phyloP scores from a whole-genome alignment of 2,113 vertebrate genomes.

The Pseudorhombus dupliciocellatus region DNA sequence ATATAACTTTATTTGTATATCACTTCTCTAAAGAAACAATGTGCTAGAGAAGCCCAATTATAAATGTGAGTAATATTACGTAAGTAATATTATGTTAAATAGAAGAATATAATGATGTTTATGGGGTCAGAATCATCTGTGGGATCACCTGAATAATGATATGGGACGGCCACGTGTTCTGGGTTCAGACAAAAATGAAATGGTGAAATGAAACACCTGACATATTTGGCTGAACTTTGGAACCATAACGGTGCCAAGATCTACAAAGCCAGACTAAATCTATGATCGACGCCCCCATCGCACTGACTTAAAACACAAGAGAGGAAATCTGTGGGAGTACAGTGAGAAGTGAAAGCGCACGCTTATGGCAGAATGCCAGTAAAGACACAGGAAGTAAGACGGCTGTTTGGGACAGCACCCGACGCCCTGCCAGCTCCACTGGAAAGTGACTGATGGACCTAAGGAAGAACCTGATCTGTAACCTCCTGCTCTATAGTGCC shows the following conservation, averaged over 20 bases:
- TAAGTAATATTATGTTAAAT: too few species aligned
- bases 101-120: slow-evolving; percentile 16
- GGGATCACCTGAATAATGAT: slow-evolving; percentile 10
- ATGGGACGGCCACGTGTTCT: not conserved
- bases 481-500: not conserved
- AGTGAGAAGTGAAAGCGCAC: slow-evolving; percentile 71
- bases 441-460: not conserved
- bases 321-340: slow-evolving; percentile 20
- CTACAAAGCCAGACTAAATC: not conserved
- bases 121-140: slow-evolving; percentile 15
- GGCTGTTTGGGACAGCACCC: slow-evolving; percentile 37
- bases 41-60: too few species aligned
- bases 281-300: not conserved
- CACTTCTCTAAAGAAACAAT: too few species aligned
- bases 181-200: not conserved
- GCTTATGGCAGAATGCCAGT: slow-evolving; percentile 45
- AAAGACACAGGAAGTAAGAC: slow-evolving; percentile 64
- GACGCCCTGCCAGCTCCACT: not conserved
- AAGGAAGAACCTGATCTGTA: not conserved
- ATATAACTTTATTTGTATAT: too few species aligned
- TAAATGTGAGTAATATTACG: too few species aligned
- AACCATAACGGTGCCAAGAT: not conserved
- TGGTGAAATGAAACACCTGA: not conserved
- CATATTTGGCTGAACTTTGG: not conserved
- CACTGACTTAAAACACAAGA: slow-evolving; percentile 16